These are phyloP conservation scores for Dicrurus megarhynchus DNA, from an alignment of 2,113 vertebrate genomes.

Conservation along the genomic window DNA sequence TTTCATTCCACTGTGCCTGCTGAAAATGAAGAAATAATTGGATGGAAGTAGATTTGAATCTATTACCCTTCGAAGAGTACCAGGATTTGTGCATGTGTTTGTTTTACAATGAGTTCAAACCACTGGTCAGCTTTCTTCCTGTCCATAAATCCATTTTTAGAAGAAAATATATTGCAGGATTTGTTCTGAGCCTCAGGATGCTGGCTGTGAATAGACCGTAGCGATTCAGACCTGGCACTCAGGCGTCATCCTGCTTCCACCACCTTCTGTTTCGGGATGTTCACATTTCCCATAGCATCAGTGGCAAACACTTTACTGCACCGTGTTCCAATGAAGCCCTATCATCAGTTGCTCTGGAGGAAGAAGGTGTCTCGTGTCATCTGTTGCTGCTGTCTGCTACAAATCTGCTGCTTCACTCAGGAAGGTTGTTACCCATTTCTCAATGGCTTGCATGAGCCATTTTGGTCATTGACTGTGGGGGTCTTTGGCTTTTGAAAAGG, in stretches of 20 bases:
- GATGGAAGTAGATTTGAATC: neutral
- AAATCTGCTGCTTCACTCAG: neutral
- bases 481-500: neutral
- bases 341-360: neutral
- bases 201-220: conserved; percentile 13
- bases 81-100: conserved; percentile 30
- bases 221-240: neutral
- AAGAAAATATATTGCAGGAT: neutral
- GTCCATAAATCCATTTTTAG: neutral
- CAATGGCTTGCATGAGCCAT: neutral
- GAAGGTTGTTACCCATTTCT: neutral
- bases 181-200: neutral
- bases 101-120: neutral
- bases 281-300: neutral
- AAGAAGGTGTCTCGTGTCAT: neutral
- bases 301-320: neutral
- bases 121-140: neutral
- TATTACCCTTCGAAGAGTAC: neutral
- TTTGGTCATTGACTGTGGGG: neutral
- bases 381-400: neutral
- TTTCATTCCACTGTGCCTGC: neutral
- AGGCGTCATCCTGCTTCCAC: neutral
- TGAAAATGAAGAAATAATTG: conserved; percentile 58
- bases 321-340: neutral
- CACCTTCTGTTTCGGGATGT: neutral